Percentiles rank a stretch among this genome's conserved stretches.
Evolutionary conservation across 2,888 invertebrate species (phyloP).

Genomic region (Drepana falcataria): DNA sequence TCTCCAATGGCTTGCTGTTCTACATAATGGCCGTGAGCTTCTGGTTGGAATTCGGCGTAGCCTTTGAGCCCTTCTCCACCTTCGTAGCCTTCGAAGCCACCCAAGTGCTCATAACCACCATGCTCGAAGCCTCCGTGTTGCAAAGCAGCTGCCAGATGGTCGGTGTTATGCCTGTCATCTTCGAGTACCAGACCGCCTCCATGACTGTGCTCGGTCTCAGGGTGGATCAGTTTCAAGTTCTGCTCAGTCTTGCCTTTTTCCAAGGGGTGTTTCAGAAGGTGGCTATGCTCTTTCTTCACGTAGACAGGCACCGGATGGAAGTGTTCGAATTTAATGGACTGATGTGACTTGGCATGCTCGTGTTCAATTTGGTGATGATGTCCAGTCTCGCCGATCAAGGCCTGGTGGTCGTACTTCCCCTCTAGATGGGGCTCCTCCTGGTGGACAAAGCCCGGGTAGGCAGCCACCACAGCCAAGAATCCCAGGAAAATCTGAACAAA

Average conservation of each 20-base stretch:
- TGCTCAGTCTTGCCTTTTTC: constrained; percentile 81
- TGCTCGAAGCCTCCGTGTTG: constrained; percentile 39
- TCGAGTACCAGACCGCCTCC: constrained; percentile 80
- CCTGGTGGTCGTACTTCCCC: constrained; percentile 58
- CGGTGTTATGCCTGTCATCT: constrained; percentile 72
- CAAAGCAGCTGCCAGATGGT: constrained; percentile 47
- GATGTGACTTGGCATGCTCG: constrained; percentile 83
- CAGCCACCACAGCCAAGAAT: constrained; percentile 64
- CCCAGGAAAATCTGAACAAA: constrained; percentile 67
- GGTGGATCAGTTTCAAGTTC: constrained; percentile 79
- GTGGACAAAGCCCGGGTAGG: constrained; percentile 67
- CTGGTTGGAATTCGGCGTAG: constrained; percentile 53
- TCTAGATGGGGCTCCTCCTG: constrained; percentile 61
- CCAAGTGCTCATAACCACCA: constrained; percentile 33
- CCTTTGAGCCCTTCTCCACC: constrained; percentile 58
- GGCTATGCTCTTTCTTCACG: constrained; percentile 82
- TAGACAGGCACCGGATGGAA: constrained; percentile 84
- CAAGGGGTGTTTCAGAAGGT: constrained; percentile 81
- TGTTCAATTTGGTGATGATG: constrained; percentile 81
- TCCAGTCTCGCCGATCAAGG: constrained; percentile 67
- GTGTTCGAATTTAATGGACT: constrained; percentile 84
- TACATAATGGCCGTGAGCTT: constrained; percentile 48
- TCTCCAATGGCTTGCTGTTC: constrained; percentile 50
- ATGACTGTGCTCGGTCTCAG: constrained; percentile 78
- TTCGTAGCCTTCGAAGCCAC: constrained; percentile 46